Percentiles rank a stretch among this genome's conserved stretches.
Evolutionary conservation across 2,797 vertebrate genomes (phyloP).

Genomic region (Decapterus maruadsi): DNA sequence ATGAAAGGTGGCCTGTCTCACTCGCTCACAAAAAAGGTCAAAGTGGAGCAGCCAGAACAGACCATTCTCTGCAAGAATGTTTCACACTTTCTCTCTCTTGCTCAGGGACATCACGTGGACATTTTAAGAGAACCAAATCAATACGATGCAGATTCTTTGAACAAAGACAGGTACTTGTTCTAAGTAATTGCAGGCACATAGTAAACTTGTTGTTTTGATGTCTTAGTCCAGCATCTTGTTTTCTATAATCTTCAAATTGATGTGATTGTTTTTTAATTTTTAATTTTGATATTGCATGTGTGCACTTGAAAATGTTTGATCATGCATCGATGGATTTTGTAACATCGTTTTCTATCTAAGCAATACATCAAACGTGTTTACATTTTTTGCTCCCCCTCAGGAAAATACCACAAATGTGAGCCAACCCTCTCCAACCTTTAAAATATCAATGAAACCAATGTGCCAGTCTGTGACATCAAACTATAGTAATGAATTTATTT

Average conservation of each 20-base stretch:
- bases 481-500: constrained; percentile 6
- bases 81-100: constrained; percentile 41
- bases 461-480: background rate
- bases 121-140: constrained; percentile 29
- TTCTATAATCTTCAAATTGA: background rate
- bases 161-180: background rate
- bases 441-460: background rate
- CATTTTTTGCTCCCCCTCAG: background rate
- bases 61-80: constrained; percentile 44
- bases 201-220: background rate
- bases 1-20: constrained; percentile 79
- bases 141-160: constrained; percentile 18
- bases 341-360: background rate
- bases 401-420: background rate
- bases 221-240: background rate
- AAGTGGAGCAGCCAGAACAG: constrained; percentile 66
- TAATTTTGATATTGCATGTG: background rate
- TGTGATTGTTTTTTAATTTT: background rate
- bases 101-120: constrained; percentile 34
- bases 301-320: constrained; percentile 4
- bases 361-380: background rate
- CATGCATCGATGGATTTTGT: background rate
- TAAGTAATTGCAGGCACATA: background rate
- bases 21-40: constrained; percentile 74
- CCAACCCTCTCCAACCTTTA: background rate